Percentiles rank a stretch among this genome's conserved stretches.
Evolutionary conservation across 2,113 vertebrate genomes (phyloP).

Genomic region (Trichomycterus rosablanca): DNA sequence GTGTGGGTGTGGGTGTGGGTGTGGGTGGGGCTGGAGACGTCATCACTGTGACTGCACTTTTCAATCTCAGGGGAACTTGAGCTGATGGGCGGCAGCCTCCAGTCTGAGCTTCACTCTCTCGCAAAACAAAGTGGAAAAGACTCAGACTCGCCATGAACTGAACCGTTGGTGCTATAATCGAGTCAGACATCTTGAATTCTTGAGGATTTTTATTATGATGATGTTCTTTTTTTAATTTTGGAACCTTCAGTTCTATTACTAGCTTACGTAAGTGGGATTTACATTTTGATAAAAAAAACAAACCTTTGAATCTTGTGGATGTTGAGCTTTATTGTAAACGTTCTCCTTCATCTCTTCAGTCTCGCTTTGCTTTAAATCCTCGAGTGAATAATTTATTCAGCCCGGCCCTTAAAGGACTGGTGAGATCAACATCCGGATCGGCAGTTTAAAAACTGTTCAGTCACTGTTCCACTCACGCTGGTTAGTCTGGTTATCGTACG

Average conservation of each 20-base stretch:
- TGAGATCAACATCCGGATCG: not conserved
- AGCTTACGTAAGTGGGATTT: slow-evolving; percentile 61
- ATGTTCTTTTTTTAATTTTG: slow-evolving; percentile 37
- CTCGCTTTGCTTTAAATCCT: slow-evolving; percentile 23
- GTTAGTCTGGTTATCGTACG: slow-evolving; percentile 35
- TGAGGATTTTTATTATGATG: no score
- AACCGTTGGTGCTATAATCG: slow-evolving; percentile 72
- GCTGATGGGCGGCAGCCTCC: slow-evolving; percentile 70
- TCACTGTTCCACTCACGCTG: slow-evolving; percentile 14
- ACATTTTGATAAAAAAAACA: slow-evolving; percentile 64
- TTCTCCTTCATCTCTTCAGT: slow-evolving; percentile 35
- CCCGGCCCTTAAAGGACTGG: slow-evolving; percentile 27
- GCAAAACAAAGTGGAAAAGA: slow-evolving; percentile 68
- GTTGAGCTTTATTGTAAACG: slow-evolving; percentile 52
- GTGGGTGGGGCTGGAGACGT: slow-evolving; percentile 53
- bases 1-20: no score
- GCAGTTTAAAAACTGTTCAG: slow-evolving; percentile 3
- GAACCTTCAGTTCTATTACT: slow-evolving; percentile 58
- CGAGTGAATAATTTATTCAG: slow-evolving; percentile 37
- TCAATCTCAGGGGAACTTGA: slow-evolving; percentile 67
- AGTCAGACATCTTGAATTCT: slow-evolving; percentile 60
- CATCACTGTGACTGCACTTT: slow-evolving; percentile 74
- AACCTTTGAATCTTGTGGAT: slow-evolving; percentile 59
- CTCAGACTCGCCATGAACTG: slow-evolving; percentile 65
- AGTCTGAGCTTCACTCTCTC: slow-evolving; percentile 57